These are phyloP conservation scores for Lamprologus tigripictilis DNA, from an alignment of 2,113 vertebrate genomes.

Conservation along the genomic window DNA sequence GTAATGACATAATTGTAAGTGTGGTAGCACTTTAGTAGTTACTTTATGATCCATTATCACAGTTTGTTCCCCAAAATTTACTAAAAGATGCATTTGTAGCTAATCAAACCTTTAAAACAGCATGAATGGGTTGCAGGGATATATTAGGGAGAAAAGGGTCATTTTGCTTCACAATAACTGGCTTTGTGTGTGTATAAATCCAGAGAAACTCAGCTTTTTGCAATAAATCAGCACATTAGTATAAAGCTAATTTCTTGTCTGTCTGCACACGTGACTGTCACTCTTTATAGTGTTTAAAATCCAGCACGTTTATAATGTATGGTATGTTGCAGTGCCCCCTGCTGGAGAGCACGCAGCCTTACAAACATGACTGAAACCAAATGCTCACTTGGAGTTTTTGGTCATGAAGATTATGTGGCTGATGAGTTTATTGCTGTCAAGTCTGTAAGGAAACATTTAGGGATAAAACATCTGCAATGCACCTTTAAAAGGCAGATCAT, in stretches of 20 bases:
- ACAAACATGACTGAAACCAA: not conserved
- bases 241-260: accelerated
- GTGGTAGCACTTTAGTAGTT: not conserved
- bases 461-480: not conserved
- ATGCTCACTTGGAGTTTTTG: not conserved
- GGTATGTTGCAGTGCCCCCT: not conserved
- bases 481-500: not conserved
- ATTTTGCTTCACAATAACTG: not conserved
- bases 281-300: not conserved
- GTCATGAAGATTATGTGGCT: not conserved
- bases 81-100: not conserved
- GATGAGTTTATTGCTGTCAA: not conserved
- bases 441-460: not conserved
- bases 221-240: not conserved
- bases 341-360: not conserved
- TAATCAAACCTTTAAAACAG: accelerated
- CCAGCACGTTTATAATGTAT: accelerated
- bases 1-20: not conserved
- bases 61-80: not conserved
- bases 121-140: not conserved
- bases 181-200: accelerated
- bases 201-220: not conserved
- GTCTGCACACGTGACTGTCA: accelerated
- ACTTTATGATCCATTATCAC: not conserved
- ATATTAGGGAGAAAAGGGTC: not conserved